Evolutionary conservation across 2,888 invertebrate genomes (phyloP).

Genomic region (Pterostichus niger): DNA sequence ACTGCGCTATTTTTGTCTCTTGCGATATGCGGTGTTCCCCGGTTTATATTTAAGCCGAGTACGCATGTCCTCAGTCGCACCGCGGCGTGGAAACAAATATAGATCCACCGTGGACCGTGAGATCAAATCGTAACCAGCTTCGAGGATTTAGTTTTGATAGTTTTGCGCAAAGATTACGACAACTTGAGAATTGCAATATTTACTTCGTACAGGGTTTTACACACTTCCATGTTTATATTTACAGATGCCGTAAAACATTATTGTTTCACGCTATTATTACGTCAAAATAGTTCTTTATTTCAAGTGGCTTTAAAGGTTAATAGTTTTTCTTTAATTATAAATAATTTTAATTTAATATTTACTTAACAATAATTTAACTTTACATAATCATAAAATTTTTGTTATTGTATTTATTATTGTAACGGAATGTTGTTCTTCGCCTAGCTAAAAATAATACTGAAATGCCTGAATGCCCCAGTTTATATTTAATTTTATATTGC

Average conservation of each 20-base stretch:
- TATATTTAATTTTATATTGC: too few relatives aligned
- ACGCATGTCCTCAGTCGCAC: slow-evolving; percentile 65
- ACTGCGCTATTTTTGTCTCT: slow-evolving; percentile 65
- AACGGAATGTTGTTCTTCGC: background rate
- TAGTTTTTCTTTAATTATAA: too few relatives aligned
- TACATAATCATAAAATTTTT: background rate
- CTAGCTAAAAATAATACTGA: slow-evolving; percentile 27
- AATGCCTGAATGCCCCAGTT: slow-evolving; percentile 9
- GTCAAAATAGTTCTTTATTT: too few relatives aligned
- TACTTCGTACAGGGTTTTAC: background rate
- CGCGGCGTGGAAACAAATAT: slow-evolving; percentile 62
- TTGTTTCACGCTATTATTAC: too few relatives aligned
- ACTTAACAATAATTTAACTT: too few relatives aligned
- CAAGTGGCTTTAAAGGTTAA: too few relatives aligned
- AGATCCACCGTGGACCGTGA: slow-evolving; percentile 53
- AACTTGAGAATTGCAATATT: slow-evolving; percentile 2
- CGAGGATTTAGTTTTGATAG: slow-evolving; percentile 58
- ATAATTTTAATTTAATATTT: too few relatives aligned
- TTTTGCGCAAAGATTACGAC: slow-evolving; percentile 31
- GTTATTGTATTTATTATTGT: background rate
- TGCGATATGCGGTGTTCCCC: slow-evolving; percentile 59
- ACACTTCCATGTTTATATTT: slow-evolving; percentile 7
- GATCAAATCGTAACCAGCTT: slow-evolving; percentile 13
- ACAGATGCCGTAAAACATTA: too few relatives aligned
- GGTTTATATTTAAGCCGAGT: slow-evolving; percentile 61